Base-by-base conservation (phyloP, 2,113 vertebrate species). In the Patagioenas fasciata region DNA sequence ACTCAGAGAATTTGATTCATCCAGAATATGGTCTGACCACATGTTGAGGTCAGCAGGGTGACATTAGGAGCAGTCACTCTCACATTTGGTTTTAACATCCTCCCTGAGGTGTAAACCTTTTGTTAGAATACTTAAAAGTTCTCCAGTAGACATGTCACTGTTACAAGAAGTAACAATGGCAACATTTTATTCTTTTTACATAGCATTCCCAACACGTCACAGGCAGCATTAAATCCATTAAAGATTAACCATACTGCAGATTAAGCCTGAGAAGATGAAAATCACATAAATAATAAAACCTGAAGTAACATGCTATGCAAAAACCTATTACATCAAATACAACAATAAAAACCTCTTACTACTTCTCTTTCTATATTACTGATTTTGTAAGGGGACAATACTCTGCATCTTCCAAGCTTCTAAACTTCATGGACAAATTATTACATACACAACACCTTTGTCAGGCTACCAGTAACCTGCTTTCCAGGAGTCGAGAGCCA, bases 201-300 rank as follows among this genome's bases (percentile, higher is more conserved):
- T 9, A 80, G 20, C 8, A 80, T 66, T 83, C 15, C 57, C 28
- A 80, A 31, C 48, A 66, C n/a, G 42, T 84, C 12, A 2, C 50
- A 93, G 64, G 66, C 25, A 95, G 42, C 42, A 74, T 61, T 86
- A 90, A 94, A 95, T 77, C 29, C 50, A 56, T 88, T 92, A 84
- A 88, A 87, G 72, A 80, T 82, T 94, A 97, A 80, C 50, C 51
- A 78, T 36, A 71, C 19, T 53, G 53, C 34, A 93, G 72, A 94
- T 86, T 93, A 94, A 90, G 61, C 29, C 72, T 87, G 85, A 82
- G 31, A 93, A 71, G 67, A 91, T 79, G 90, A 93, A 93, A 95
- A 64, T 44, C 72, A 90, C 47, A 83, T 51, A 90, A 96, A 93
- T 88, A 91, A 90, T 74, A 91, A 80, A 94, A 56, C 32, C 42